Base-by-base conservation (phyloP, 2,888 invertebrate species). In the Caenorhabditis panamensis region DNA sequence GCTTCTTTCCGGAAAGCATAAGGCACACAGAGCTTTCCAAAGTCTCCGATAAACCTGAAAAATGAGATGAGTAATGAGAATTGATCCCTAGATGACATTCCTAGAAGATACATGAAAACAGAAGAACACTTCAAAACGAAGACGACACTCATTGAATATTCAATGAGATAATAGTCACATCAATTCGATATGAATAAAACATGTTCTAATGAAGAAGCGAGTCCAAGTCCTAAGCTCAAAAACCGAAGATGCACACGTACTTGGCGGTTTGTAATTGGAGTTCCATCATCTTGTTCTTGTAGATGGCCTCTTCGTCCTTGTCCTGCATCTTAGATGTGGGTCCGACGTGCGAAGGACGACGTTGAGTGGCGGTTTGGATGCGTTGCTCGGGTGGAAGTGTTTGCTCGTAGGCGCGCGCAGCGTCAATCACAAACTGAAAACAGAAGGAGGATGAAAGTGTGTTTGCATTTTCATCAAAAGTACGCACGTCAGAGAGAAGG, bases 1-100 rank as follows among this genome's bases (percentile, higher is more conserved):
- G 90, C 87, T 36, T 91, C 91, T 59, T 91, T 91, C 58, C 86
- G 86, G 82, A 90, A 91, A 0, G 87, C 71, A 69, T 86, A 90
- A 8, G 88, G 88, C 18, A 86, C 81, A 18, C 77, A 68, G 3
- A 89, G 79, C 36, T 88, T 87, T 20, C 88, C 87, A 64, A 84
- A 87, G 72, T 89, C 88, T 8, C 88, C 88, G 56, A 87, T 83
- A 81, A 88, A 87, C 20, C 87, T 84, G 66, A 53, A 84, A 66
- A 44, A 18, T 2, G 22, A 47, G 16, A n/a, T n/a, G n/a, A n/a
- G n/a, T n/a, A n/a, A n/a, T 31, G 6, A 18, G n/a, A 37, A n/a
- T n/a, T n/a, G n/a, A n/a, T n/a, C n/a, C n/a, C n/a, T n/a, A n/a
- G n/a, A n/a, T n/a, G n/a, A n/a, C n/a, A n/a, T n/a, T n/a, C n/a